phyloP scores from a whole-genome alignment of 2,888 invertebrate species.

The Drosophila robusta region DNA sequence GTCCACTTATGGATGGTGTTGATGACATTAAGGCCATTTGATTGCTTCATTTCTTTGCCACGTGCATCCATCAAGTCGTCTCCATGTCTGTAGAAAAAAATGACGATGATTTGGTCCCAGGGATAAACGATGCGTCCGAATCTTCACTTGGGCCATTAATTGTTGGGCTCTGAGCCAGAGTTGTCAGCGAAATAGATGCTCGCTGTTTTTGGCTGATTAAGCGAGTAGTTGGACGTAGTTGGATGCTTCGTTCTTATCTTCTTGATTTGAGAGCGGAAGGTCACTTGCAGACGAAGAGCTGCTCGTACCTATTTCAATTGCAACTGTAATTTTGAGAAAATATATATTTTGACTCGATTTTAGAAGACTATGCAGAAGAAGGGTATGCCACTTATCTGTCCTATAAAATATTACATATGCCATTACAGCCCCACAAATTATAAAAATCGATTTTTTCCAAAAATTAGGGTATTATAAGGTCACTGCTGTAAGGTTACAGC shows the following conservation, averaged over 20 bases:
- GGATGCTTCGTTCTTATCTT: slow-evolving; percentile 16
- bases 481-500: too few species aligned
- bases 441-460: too few species aligned
- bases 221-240: slow-evolving; percentile 13
- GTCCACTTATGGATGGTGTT: slow-evolving; percentile 68
- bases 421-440: too few species aligned
- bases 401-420: too few species aligned
- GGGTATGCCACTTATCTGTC: too few species aligned
- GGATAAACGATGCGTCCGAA: slow-evolving; percentile 35
- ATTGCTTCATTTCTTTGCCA: slow-evolving; percentile 65
- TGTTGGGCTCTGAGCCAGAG: slow-evolving; percentile 23
- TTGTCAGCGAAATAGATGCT: slow-evolving; percentile 36
- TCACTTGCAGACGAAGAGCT: too few species aligned
- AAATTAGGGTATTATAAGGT: too few species aligned
- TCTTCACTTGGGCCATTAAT: slow-evolving; percentile 46
- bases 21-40: slow-evolving; percentile 77
- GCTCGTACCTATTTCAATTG: too few species aligned
- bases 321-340: too few species aligned
- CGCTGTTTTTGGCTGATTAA: slow-evolving; percentile 29
- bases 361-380: too few species aligned
- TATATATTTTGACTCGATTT: too few species aligned
- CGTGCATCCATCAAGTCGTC: slow-evolving; percentile 60
- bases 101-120: slow-evolving; percentile 24
- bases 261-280: too few species aligned
- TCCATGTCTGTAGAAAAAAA: slow-evolving; percentile 16